Conservation (phyloP, 2,888 invertebrate species). For the Nomada lathburiana region DNA sequence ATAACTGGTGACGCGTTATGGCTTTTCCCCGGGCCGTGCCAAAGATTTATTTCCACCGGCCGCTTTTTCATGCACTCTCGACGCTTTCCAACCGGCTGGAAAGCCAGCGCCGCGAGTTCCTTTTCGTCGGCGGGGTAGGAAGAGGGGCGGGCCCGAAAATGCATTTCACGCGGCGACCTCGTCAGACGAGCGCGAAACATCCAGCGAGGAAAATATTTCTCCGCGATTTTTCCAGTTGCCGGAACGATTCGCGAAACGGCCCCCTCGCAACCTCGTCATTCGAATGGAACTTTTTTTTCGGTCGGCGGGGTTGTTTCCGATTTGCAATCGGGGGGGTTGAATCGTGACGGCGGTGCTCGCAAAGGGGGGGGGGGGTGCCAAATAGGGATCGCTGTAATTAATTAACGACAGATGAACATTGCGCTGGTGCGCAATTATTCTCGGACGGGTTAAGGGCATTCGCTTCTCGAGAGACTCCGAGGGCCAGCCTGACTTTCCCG, state of each 20-base stretch:
- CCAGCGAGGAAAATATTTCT: neutral
- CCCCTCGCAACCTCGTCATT: too few species aligned
- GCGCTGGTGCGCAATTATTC: neutral
- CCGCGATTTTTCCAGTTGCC: neutral
- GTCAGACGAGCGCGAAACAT: conserved; percentile 13
- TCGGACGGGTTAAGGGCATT: conserved; percentile 5
- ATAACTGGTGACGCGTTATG: conserved; percentile 69
- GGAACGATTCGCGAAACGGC: too few species aligned
- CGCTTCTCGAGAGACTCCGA: neutral
- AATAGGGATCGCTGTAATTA: conserved; percentile 6
- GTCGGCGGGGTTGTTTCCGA: too few species aligned
- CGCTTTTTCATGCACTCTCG: conserved; percentile 42
- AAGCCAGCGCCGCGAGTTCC: conserved; percentile 13
- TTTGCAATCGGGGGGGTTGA: too few species aligned
- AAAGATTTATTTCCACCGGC: conserved; percentile 61
- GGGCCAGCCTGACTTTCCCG: too few species aligned
- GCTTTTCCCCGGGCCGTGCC: conserved; percentile 37
- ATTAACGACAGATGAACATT: conserved; percentile 28
- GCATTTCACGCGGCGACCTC: neutral
- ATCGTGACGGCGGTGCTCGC: too few species aligned
- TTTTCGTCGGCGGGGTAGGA: conserved; percentile 15
- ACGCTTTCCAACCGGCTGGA: conserved; percentile 22
- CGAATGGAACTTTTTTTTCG: too few species aligned
- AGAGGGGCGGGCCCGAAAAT: neutral
- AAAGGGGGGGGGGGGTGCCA: neutral